These are phyloP conservation scores for Helicoverpa assulta DNA, from an alignment of 2,888 invertebrate genomes.

Conservation along the genomic window DNA sequence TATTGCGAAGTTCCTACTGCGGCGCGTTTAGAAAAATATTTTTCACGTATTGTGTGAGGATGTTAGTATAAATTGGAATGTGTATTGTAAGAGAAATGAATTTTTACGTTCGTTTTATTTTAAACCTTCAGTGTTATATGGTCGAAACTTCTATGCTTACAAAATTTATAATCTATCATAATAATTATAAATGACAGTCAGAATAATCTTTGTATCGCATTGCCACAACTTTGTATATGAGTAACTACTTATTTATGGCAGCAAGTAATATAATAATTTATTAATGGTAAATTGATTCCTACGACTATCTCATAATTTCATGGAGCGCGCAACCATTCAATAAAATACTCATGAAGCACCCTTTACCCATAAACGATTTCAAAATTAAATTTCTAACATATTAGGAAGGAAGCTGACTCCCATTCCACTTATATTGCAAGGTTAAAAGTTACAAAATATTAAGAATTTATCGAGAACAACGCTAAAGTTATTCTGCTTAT, in stretches of 20 bases:
- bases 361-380: background rate
- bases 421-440: constrained; percentile 15
- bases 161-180: too few species aligned
- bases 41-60: constrained; percentile 36
- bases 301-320: too few species aligned
- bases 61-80: constrained; percentile 31
- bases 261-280: too few species aligned
- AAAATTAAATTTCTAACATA: constrained; percentile 34
- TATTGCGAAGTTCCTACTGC: constrained; percentile 57
- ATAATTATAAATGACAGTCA: too few species aligned
- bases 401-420: constrained; percentile 13
- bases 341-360: background rate
- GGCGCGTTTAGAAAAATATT: constrained; percentile 49
- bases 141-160: too few species aligned
- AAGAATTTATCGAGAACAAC: constrained; percentile 69
- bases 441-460: constrained; percentile 59
- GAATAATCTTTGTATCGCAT: too few species aligned
- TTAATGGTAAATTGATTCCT: too few species aligned
- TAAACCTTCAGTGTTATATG: too few species aligned
- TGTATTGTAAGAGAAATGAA: background rate
- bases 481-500: constrained; percentile 74
- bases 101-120: background rate
- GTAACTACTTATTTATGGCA: too few species aligned
- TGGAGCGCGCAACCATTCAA: background rate
- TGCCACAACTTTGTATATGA: too few species aligned